These are phyloP conservation scores for Sphaerophoria taeniata DNA, from an alignment of 2,888 invertebrate genomes.

Conservation along the genomic window DNA sequence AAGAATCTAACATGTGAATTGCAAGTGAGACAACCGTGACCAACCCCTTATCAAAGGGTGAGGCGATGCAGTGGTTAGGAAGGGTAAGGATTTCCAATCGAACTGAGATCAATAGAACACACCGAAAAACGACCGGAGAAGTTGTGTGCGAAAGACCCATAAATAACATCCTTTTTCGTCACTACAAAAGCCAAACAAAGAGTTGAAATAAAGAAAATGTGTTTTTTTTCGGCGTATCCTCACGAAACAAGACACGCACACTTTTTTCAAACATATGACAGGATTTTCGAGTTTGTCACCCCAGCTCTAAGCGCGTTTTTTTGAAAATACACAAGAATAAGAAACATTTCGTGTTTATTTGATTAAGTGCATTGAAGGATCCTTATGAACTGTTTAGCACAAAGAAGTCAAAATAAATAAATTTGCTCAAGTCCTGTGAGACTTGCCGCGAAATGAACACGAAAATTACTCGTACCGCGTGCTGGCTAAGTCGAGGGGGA, in stretches of 20 bases:
- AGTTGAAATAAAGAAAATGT: constrained; percentile 18
- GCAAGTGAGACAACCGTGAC: constrained; percentile 33
- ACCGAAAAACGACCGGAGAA: neutral
- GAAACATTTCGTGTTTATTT: constrained; percentile 63
- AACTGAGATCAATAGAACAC: constrained; percentile 47
- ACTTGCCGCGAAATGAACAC: constrained; percentile 43
- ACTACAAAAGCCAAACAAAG: constrained; percentile 41
- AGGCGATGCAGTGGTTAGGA: constrained; percentile 35
- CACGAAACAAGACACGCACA: neutral
- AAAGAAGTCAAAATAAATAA: constrained; percentile 48
- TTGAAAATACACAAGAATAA: neutral
- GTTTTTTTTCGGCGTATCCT: neutral
- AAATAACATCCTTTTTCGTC: constrained; percentile 28
- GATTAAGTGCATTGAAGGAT: constrained; percentile 48
- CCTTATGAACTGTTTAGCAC: constrained; percentile 71
- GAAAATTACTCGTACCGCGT: neutral
- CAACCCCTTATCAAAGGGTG: constrained; percentile 34
- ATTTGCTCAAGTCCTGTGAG: constrained; percentile 36
- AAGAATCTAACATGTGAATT: neutral
- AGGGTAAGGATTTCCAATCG: constrained; percentile 50
- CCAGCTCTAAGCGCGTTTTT: constrained; percentile 37
- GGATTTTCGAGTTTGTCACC: constrained; percentile 58
- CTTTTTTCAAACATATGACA: constrained; percentile 60
- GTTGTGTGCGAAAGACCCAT: constrained; percentile 46
- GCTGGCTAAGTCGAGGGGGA: neutral